phyloP scores from a whole-genome alignment of 1,140 invertebrate genomes.

The Trichonephila clavata region DNA sequence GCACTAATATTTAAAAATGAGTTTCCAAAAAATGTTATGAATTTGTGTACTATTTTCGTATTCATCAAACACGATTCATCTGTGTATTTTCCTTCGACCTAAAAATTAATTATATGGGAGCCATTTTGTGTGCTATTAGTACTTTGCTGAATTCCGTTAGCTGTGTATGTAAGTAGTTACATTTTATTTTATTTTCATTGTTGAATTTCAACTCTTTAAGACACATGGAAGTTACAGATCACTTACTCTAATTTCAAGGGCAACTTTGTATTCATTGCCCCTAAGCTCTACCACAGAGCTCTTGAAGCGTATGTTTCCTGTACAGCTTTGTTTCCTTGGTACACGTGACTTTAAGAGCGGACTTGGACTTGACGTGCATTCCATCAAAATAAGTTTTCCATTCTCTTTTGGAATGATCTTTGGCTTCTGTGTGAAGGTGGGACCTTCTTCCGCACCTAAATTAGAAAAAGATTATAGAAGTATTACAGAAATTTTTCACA shows the following conservation, averaged over 20 bases:
- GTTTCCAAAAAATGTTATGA: too few relatives aligned
- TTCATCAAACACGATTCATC: too few relatives aligned
- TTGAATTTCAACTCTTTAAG: too few relatives aligned
- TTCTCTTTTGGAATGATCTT: conserved; percentile 98
- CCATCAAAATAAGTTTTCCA: conserved; percentile 96
- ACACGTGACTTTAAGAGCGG: conserved; percentile 88
- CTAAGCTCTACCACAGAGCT: conserved; percentile 88
- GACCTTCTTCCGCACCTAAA: conserved; percentile 88
- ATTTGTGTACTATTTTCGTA: too few relatives aligned
- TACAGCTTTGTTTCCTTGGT: conserved; percentile 90
- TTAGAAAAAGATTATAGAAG: neutral
- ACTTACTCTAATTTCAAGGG: conserved; percentile 91
- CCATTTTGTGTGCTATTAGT: too few relatives aligned
- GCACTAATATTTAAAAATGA: too few relatives aligned
- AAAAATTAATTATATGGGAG: too few relatives aligned
- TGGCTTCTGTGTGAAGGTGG: conserved; percentile 97
- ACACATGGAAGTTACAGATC: neutral
- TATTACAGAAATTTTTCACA: neutral
- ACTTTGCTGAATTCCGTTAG: too few relatives aligned
- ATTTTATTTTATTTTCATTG: too few relatives aligned
- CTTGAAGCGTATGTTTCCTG: conserved; percentile 93
- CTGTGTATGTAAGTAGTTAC: too few relatives aligned
- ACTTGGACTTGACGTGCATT: conserved; percentile 95
- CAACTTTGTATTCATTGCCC: conserved; percentile 93
- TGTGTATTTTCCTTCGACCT: too few relatives aligned